Percentiles rank a stretch among this genome's conserved stretches.
Conservation (phyloP, 2,113 vertebrate species). For the Talpa occidentalis region DNA sequence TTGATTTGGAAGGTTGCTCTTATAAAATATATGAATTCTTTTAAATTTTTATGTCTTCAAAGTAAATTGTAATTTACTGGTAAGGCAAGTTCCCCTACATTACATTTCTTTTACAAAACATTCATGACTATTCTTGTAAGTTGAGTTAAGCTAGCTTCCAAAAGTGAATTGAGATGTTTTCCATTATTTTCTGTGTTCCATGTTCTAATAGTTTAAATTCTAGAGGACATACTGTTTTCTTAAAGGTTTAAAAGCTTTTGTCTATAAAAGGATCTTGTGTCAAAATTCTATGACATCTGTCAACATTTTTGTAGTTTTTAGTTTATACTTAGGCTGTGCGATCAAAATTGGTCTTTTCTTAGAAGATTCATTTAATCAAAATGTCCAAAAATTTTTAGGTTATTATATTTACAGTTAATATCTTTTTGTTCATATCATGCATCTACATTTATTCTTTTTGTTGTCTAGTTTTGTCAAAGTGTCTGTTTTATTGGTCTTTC, state of each 20-base stretch:
- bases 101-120: constrained; percentile 1
- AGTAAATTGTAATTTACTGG: neutral
- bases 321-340: too few species aligned
- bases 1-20: constrained; percentile 2
- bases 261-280: neutral
- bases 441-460: neutral
- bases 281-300: neutral
- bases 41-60: neutral
- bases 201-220: constrained; percentile 29
- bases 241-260: constrained; percentile 1
- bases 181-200: neutral
- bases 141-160: neutral
- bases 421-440: neutral
- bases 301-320: constrained; percentile 5
- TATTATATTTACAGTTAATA: neutral
- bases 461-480: neutral
- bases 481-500: neutral
- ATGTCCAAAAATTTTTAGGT: neutral
- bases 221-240: neutral
- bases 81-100: neutral
- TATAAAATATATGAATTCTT: constrained; percentile 20
- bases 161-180: neutral
- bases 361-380: constrained; percentile 17
- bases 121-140: neutral
- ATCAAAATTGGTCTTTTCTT: neutral